Evolutionary conservation across 53 echinoderm and acorn worm species (phyloP).

Genomic region (Astropecten irregularis): DNA sequence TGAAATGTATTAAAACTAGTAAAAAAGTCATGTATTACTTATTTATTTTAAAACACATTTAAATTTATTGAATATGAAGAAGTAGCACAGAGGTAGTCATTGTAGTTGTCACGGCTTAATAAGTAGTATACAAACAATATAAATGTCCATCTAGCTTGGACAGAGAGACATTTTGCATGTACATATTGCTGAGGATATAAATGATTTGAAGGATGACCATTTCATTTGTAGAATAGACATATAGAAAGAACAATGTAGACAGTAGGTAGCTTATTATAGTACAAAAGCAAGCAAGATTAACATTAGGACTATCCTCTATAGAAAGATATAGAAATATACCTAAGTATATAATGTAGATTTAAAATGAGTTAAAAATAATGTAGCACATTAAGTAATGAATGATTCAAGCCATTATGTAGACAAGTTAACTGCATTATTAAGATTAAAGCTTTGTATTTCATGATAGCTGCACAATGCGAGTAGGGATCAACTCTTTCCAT

Average conservation of each 20-base stretch:
- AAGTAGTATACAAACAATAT: slow-evolving; percentile 4
- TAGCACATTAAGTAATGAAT: not conserved
- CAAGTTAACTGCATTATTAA: slow-evolving; percentile 33
- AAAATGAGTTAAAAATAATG: not conserved
- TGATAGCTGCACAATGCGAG: slow-evolving; percentile 53
- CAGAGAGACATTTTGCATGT: slow-evolving; percentile 39
- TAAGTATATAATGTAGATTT: slow-evolving; percentile 44
- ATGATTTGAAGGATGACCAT: slow-evolving; percentile 1
- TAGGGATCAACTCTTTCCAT: slow-evolving; percentile 37
- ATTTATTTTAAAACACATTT: slow-evolving; percentile 58
- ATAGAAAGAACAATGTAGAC: not conserved
- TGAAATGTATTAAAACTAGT: slow-evolving; percentile 39
- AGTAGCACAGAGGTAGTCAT: slow-evolving; percentile 9
- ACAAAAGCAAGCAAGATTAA: not conserved
- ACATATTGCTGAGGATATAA: slow-evolving; percentile 43
- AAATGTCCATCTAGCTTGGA: no score
- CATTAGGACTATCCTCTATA: not conserved
- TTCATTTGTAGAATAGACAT: slow-evolving; percentile 46
- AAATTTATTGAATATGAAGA: slow-evolving; percentile 50
- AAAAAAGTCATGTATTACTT: slow-evolving; percentile 51
- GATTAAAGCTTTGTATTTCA: slow-evolving; percentile 44
- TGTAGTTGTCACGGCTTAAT: slow-evolving; percentile 40
- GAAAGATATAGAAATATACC: slow-evolving; percentile 37
- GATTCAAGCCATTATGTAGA: slow-evolving; percentile 51
- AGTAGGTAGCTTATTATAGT: slow-evolving; percentile 6